A percentile compares a stretch with the other conserved stretches of the same genome.
These are phyloP conservation scores for Crypturellus tataupa DNA, from an alignment of 2,797 vertebrate species.

Conservation along the genomic window DNA sequence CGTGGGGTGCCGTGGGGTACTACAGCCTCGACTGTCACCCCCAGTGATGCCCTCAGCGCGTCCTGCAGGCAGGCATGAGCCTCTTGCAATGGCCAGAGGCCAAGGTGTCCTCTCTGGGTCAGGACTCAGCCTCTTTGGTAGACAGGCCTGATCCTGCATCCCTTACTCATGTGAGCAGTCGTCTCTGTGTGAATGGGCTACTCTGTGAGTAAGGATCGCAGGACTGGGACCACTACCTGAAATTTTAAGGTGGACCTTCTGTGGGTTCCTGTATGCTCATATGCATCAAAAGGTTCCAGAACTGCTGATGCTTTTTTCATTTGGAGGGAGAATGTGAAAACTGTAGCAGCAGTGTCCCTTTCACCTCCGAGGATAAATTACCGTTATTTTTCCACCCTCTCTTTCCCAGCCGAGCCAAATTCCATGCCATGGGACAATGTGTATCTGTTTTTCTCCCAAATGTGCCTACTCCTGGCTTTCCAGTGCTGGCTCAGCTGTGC, in stretches of 20 bases:
- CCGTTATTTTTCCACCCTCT: not conserved
- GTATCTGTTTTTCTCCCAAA: not conserved
- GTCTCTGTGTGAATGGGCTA: constrained; percentile 61
- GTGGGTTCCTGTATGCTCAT: not conserved
- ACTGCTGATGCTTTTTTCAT: not conserved
- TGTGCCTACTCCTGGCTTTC: not conserved
- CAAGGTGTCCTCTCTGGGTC: not conserved
- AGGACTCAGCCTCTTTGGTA: constrained; percentile 54
- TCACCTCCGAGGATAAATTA: not conserved
- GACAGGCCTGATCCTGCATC: constrained; percentile 67
- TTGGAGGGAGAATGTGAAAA: constrained; percentile 1
- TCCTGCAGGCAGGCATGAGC: accelerated
- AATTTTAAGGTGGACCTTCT: constrained; percentile 30
- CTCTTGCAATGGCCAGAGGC: not conserved
- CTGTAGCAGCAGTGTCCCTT: constrained; percentile 8
- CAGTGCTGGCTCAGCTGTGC: not conserved
- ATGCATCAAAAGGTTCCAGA: not conserved
- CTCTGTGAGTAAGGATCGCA: constrained; percentile 71
- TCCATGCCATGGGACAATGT: not conserved
- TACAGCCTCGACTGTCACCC: not conserved
- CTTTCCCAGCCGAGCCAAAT: not conserved
- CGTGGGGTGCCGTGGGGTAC: not conserved
- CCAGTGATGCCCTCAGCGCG: not conserved
- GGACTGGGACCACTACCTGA: constrained; percentile 69
- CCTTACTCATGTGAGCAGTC: constrained; percentile 70